These are phyloP conservation scores for Neogobius melanostomus DNA, from an alignment of 2,113 vertebrate species.

Conservation along the genomic window DNA sequence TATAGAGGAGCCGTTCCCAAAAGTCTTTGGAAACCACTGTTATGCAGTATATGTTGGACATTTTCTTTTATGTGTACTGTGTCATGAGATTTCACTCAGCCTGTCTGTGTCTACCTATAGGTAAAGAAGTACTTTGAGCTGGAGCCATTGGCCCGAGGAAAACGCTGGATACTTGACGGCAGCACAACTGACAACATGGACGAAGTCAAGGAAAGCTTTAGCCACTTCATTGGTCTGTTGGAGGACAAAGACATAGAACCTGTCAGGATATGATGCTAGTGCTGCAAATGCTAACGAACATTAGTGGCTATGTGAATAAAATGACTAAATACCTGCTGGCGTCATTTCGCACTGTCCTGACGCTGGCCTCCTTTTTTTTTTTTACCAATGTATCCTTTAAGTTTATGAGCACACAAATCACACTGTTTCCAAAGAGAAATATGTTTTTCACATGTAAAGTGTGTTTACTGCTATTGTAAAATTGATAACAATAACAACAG, in stretches of 20 bases:
- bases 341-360: constrained; percentile 28
- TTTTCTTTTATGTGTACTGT: neutral
- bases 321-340: constrained; percentile 27
- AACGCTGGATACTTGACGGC: constrained; percentile 94
- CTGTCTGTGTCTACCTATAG: constrained; percentile 65
- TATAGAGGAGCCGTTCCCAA: too few relatives aligned
- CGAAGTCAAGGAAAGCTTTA: constrained; percentile 90
- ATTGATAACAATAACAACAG: constrained; percentile 20
- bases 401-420: constrained; percentile 21
- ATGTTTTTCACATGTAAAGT: constrained; percentile 36
- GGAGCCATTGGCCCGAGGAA: constrained; percentile 92
- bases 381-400: constrained; percentile 29
- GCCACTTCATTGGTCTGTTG: constrained; percentile 88
- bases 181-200: constrained; percentile 88
- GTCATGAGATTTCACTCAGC: constrained; percentile 3
- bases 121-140: constrained; percentile 98
- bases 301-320: constrained; percentile 30
- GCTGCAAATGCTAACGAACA: constrained; percentile 47
- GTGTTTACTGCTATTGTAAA: constrained; percentile 51
- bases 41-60: too few relatives aligned
- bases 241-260: constrained; percentile 91
- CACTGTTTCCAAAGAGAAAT: constrained; percentile 21
- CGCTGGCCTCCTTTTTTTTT: constrained; percentile 24
- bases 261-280: constrained; percentile 84
- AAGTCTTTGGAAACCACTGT: too few relatives aligned